Base-by-base conservation (phyloP, 2,113 vertebrate genomes). In the Sceloporus undulatus region DNA sequence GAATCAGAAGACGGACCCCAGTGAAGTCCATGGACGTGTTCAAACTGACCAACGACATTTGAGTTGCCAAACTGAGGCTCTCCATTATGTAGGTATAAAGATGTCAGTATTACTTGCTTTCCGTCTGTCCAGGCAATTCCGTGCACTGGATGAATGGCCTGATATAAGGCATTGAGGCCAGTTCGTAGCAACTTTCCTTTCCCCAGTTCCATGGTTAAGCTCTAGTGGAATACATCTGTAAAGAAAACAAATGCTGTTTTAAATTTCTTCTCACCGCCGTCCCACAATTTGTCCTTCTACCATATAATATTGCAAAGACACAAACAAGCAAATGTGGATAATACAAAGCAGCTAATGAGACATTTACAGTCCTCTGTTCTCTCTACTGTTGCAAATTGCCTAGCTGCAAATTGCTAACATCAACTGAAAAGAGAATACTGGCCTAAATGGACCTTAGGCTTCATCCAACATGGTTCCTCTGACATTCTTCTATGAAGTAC, bases 41-140 rank as follows among this genome's bases (percentile, higher is more conserved):
- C 98, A 54, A 99, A 99, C 94, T 98, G 98, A 11, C 98, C 98
- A 0, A 99, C 97, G 9, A 99, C 97, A 1, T 98, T 98, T 0
- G 98, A 98, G 94, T 98, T 98, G 0, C 98, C 98, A 2, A 99
- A 98, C 7, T 88, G 92, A 19, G 97, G 95, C 87, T 98, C 98
- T 0, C 98, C 97, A 0, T 96, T 90, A 0, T 94, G 85, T 25
- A 97, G 95, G 48, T 91, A 97, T 79, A 98, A 92, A 0, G 97
- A 79, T 0, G 98, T 98, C 18, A 99, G 96, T 74, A 98, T 98
- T 89, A 99, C 98, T 93, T 98, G 98, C 48, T 97, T 98, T 40
- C 98, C 98, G 1, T 99, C 98, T 0, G 98, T 99, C 98, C 98
- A 99, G 9, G 98, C 98, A 59, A 99, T 97, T 1, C 98, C 98